These are phyloP conservation scores for Silurus meridionalis DNA, from an alignment of 2,113 vertebrate species.

Conservation along the genomic window DNA sequence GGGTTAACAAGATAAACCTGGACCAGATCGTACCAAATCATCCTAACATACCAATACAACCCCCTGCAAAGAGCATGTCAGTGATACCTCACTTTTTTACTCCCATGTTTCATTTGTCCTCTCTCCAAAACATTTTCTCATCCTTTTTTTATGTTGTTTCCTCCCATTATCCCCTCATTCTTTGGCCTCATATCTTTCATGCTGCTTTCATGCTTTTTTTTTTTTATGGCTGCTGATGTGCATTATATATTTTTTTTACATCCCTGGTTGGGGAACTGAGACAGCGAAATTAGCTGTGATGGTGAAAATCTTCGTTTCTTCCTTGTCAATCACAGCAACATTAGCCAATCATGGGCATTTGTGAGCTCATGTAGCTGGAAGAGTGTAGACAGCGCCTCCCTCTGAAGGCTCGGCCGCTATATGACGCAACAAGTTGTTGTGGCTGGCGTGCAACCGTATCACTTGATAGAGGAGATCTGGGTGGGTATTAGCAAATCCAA, in stretches of 20 bases:
- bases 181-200: background rate
- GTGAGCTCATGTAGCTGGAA: background rate
- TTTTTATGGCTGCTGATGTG: no score
- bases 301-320: background rate
- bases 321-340: background rate
- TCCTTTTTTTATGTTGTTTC: background rate
- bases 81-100: background rate
- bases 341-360: background rate
- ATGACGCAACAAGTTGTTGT: background rate
- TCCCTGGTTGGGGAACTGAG: background rate
- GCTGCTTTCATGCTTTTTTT: background rate
- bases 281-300: background rate
- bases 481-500: background rate
- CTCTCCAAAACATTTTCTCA: background rate
- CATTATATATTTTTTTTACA: background rate
- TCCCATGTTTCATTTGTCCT: background rate
- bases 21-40: background rate
- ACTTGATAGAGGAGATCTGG: background rate
- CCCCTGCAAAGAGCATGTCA: constrained; percentile 5
- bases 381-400: background rate
- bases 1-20: background rate
- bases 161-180: background rate
- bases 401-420: background rate
- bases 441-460: background rate
- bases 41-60: background rate